Percentiles rank a stretch among this genome's conserved stretches.
These are phyloP conservation scores for Scaptomyza parva DNA, from an alignment of 2,888 invertebrate species.

Conservation along the genomic window DNA sequence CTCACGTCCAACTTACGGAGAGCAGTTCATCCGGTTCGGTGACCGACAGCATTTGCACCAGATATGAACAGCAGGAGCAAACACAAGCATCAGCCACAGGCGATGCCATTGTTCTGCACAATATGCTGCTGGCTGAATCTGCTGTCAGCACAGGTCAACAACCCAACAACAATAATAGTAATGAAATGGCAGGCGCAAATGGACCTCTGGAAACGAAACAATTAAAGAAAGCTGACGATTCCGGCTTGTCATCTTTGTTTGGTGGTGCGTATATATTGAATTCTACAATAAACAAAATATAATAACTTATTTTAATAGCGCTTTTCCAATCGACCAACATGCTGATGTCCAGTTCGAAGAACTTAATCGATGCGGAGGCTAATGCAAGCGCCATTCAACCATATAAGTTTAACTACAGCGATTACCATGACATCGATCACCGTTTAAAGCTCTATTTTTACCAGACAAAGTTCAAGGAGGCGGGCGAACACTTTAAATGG, in stretches of 20 bases:
- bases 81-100: conserved; percentile 8
- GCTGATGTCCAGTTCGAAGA: conserved; percentile 83
- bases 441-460: conserved; percentile 87
- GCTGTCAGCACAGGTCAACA: conserved; percentile 9
- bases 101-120: conserved; percentile 42
- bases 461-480: conserved; percentile 86
- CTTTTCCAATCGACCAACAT: conserved; percentile 86
- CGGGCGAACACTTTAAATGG: conserved; percentile 86
- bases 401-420: conserved; percentile 86
- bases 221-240: conserved; percentile 66
- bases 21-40: conserved; percentile 88
- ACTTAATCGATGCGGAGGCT: conserved; percentile 73
- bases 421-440: conserved; percentile 87
- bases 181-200: conserved; percentile 12
- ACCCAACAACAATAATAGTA: conserved; percentile 26
- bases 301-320: conserved; percentile 77
- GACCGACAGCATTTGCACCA: conserved; percentile 87
- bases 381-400: conserved; percentile 57
- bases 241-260: conserved; percentile 83
- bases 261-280: conserved; percentile 83
- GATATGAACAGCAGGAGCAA: conserved; percentile 85
- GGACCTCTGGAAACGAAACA: conserved; percentile 19
- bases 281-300: not conserved
- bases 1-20: conserved; percentile 86
- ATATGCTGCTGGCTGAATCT: conserved; percentile 37